Base-by-base conservation (phyloP, 2,113 vertebrate genomes). In the Girardinichthys multiradiatus region DNA sequence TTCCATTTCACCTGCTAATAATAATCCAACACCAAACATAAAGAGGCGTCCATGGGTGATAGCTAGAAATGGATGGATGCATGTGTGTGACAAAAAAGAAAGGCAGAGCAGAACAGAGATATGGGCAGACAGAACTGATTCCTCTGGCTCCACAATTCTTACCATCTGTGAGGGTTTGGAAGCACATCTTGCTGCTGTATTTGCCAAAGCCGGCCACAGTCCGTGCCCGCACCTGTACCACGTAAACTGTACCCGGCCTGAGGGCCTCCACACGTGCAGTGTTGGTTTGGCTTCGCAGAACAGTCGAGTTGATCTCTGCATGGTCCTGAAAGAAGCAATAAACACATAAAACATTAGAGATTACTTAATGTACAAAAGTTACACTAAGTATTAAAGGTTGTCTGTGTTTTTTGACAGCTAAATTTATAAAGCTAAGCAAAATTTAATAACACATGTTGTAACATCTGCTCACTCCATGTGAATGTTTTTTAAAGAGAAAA, bases 151-250 rank as follows among this genome's bases (percentile, higher is more conserved):
- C 12, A 24, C 29, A 26, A 70, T 80, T 70, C 96, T 96, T 95
- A 99, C 98, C 97, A 33, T 98, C 97, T 1, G 97, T 99, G 86
- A 99, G 95, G 0, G 97, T 98, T 94, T 99, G 98, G 96, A 99
- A 99, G 94, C 97, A 98, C 97, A 99, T 99, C 95, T 98, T 99
- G 87, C 96, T 96, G n/a, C 98, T 98, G 95, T 97, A 99, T 92
- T 98, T 98, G 90, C 98, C 98, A 1, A 98, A 99, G 82, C 97
- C 98, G 0, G 98, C 98, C 82, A 99, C 97, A 0, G 97, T 99
- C 87, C 97, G 94, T 0, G 98, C 98, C 0, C 98, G 95, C 91
- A 99, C 97, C 94, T 99, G 97, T 14, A 99, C 96, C 89, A 99
- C 97, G 0, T 99, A 99, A 3, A 99, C 96, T 54, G 97, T 96